Evolutionary conservation across 2,888 invertebrate genomes (phyloP), one percentile per base, ranked within the genome.

Genomic region (Orthosia cruda): DNA sequence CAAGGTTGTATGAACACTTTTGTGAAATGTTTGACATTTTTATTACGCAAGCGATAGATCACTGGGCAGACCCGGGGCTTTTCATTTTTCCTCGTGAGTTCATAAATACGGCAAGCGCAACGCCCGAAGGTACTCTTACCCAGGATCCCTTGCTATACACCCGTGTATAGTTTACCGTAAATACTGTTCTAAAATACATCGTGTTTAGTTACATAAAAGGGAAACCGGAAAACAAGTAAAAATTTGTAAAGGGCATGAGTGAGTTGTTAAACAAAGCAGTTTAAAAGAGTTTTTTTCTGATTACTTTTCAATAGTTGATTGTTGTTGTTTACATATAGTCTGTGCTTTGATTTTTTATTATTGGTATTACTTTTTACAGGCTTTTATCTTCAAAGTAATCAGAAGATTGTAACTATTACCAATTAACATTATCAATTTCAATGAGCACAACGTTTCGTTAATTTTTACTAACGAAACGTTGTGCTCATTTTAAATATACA

Each of bases 81-180:
- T 26, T 1, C 26, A 26, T 26, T 26, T n/a, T n/a, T n/a, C n/a
- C n/a, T n/a, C n/a, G n/a, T n/a, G n/a, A n/a, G n/a, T n/a, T n/a
- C n/a, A n/a, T n/a, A n/a, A n/a, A n/a, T 88, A 83, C 83, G 81
- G 75, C 77, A 80, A 76, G 77, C 77, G 77, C 67, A 65, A 64
- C n/a, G 84, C 85, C 87, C 80, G 73, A 66, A 71, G 84, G 77
- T 76, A 68, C 76, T 72, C 80, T 76, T 62, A 61, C 32, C 75
- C 66, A 87, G 84, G 83, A 86, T 69, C 64, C 69, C 64, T 71
- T 66, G 55, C 75, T 54, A 67, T 73, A 80, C 73, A 76, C 72
- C 61, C 57, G 59, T 50, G 61, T 70, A 69, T 75, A 50, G 75
- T 74, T 81, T 70, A 77, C 80, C 75, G 79, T 77, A 80, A 78